A percentile compares a stretch with the other conserved stretches of the same genome.
phyloP scores from a whole-genome alignment of 2,113 vertebrate genomes.

The Panurus biarmicus region DNA sequence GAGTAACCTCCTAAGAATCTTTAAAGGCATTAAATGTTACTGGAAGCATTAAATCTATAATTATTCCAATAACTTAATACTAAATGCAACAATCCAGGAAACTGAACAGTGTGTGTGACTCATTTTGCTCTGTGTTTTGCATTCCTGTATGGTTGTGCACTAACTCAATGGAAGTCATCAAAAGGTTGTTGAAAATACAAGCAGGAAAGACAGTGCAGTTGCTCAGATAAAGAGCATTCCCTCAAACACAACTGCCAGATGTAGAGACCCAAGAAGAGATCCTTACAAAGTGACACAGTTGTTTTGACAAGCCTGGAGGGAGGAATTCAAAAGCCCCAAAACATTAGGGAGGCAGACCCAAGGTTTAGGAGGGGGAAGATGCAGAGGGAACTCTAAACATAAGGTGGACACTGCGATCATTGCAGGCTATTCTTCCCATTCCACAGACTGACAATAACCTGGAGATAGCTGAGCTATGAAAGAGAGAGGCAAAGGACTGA shows the following conservation, averaged over 20 bases:
- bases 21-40: neutral
- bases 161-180: neutral
- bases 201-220: neutral
- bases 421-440: neutral
- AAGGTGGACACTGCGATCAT: neutral
- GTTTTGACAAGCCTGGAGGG: neutral
- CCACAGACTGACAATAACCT: neutral
- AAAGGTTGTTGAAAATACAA: neutral
- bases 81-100: neutral
- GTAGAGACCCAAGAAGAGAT: neutral
- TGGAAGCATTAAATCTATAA: neutral
- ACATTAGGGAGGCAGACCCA: neutral
- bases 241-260: neutral
- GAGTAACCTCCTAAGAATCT: neutral
- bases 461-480: conserved; percentile 13
- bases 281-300: neutral
- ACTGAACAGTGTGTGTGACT: neutral
- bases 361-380: neutral
- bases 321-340: neutral
- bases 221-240: neutral
- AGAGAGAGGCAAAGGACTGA: conserved; percentile 20
- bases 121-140: neutral
- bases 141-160: neutral
- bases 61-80: neutral
- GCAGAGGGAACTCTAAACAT: neutral